Evolutionary conservation across 2,113 vertebrate species (phyloP).

Genomic region (Natator depressus): DNA sequence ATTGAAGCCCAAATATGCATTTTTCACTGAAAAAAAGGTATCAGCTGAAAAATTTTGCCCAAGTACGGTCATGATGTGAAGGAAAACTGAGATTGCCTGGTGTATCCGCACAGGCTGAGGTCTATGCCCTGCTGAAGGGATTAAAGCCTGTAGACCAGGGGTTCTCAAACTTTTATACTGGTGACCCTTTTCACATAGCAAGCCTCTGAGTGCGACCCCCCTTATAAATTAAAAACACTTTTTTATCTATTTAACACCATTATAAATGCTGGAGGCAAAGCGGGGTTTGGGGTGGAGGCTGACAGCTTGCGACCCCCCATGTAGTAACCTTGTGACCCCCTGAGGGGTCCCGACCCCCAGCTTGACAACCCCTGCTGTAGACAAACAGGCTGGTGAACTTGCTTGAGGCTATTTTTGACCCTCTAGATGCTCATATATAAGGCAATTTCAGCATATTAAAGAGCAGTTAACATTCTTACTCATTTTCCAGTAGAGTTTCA

Average conservation of each 20-base stretch:
- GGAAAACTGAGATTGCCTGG: background rate
- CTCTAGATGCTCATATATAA: background rate
- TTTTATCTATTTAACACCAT: too few relatives aligned
- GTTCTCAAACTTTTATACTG: too few relatives aligned
- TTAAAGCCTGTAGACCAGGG: background rate
- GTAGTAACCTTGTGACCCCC: too few relatives aligned
- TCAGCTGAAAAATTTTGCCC: background rate
- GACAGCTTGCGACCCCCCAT: too few relatives aligned
- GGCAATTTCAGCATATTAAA: background rate
- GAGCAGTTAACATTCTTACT: background rate
- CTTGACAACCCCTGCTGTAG: too few relatives aligned
- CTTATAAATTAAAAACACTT: too few relatives aligned
- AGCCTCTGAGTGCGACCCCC: too few relatives aligned
- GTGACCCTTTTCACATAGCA: too few relatives aligned
- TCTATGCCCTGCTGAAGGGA: fast-evolving
- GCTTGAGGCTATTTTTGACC: background rate
- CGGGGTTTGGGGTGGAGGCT: too few relatives aligned
- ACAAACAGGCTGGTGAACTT: background rate
- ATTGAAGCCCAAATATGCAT: background rate
- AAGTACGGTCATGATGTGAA: background rate
- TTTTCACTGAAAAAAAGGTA: background rate
- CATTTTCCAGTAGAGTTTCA: background rate
- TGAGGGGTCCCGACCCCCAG: too few relatives aligned
- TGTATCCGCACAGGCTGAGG: background rate
- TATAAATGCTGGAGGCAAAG: too few relatives aligned